A percentile compares a stretch with the other conserved stretches of the same genome.
phyloP scores from a whole-genome alignment of 1,140 invertebrate genomes.

The Aphelenchoides besseyi region DNA sequence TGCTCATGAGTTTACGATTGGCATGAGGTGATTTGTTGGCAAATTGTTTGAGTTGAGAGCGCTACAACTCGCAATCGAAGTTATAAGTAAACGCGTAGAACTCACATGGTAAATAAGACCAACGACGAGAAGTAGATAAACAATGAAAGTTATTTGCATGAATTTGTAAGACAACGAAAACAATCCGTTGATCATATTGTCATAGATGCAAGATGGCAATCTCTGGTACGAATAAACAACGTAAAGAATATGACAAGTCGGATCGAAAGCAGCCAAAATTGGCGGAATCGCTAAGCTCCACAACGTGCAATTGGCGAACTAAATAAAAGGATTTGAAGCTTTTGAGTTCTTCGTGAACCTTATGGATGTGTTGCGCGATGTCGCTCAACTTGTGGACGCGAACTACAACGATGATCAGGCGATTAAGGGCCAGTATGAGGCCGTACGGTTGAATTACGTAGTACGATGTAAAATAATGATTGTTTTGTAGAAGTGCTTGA shows the following conservation, averaged over 20 bases:
- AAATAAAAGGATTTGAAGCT: neutral
- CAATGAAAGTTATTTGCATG: slow-evolving; percentile 4
- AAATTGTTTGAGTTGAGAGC: no score
- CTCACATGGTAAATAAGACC: slow-evolving; percentile 6
- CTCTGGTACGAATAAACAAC: neutral
- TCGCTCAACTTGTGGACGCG: neutral
- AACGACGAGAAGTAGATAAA: neutral
- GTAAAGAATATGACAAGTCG: slow-evolving; percentile 7
- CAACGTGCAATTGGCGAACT: neutral
- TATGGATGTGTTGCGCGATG: neutral
- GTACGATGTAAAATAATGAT: no score
- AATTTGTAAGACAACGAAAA: neutral
- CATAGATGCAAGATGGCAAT: neutral
- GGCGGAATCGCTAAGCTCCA: neutral
- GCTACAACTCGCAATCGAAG: no score
- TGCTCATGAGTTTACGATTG: slow-evolving; percentile 5
- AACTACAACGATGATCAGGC: neutral
- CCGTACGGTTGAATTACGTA: slow-evolving; percentile 8
- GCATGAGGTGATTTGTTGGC: no score
- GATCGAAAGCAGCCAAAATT: neutral
- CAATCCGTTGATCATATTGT: neutral
- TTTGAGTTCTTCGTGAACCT: neutral
- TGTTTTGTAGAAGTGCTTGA: no score
- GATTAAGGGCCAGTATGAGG: neutral
- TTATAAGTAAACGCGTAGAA: no score